Conservation (phyloP, 2,888 invertebrate species). For the Eupithecia exiguata region DNA sequence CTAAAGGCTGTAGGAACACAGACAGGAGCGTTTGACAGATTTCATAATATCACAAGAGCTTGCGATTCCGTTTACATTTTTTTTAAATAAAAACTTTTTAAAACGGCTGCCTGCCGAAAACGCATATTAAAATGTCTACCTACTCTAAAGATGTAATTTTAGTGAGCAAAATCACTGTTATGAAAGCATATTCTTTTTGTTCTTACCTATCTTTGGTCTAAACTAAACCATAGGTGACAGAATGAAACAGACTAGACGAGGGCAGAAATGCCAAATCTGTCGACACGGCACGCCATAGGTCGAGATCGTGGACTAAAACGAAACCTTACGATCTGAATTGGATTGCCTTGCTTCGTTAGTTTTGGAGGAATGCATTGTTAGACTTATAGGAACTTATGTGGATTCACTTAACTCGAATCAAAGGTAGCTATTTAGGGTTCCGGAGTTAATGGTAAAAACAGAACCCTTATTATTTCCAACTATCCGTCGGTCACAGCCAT, state of each 20-base stretch:
- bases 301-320: not conserved
- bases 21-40: too few species aligned
- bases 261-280: not conserved
- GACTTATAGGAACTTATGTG: not conserved
- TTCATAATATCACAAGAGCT: too few species aligned
- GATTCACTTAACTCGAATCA: not conserved
- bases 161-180: too few species aligned
- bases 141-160: too few species aligned
- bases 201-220: too few species aligned
- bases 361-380: slow-evolving; percentile 3
- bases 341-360: not conserved
- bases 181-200: too few species aligned
- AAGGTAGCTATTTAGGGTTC: not conserved
- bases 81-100: too few species aligned
- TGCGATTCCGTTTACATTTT: too few species aligned
- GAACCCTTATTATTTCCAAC: not conserved
- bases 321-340: not conserved
- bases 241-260: not conserved
- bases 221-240: not conserved
- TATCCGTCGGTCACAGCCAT: not conserved
- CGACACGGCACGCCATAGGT: slow-evolving; percentile 2
- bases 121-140: too few species aligned
- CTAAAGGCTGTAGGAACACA: too few species aligned
- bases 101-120: too few species aligned
- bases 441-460: not conserved